These are phyloP conservation scores for Homalodisca vitripennis DNA, from an alignment of 1,140 invertebrate genomes.

Conservation along the genomic window DNA sequence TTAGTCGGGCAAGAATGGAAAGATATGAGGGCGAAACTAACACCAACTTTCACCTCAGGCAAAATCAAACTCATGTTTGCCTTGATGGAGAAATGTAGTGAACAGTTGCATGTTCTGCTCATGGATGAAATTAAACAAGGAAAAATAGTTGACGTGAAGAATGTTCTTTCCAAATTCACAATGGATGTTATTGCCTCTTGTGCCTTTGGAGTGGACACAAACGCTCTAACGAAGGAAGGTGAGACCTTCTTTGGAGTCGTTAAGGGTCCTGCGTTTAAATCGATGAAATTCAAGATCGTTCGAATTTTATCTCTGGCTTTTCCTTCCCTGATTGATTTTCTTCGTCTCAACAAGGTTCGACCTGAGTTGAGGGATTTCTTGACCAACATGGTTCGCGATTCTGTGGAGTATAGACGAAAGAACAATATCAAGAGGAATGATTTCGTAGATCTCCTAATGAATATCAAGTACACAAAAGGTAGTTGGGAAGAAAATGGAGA, in stretches of 20 bases:
- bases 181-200: constrained; percentile 53
- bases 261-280: neutral
- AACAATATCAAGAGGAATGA: constrained; percentile 54
- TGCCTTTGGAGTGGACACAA: constrained; percentile 48
- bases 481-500: neutral
- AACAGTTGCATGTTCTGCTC: constrained; percentile 18
- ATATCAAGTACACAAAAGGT: constrained; percentile 47
- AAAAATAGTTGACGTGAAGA: constrained; percentile 12
- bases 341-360: constrained; percentile 4
- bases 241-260: constrained; percentile 42
- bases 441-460: constrained; percentile 55
- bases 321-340: constrained; percentile 8
- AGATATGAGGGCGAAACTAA: constrained; percentile 56
- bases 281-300: neutral
- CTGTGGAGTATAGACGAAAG: constrained; percentile 52
- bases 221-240: constrained; percentile 46
- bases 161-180: constrained; percentile 14
- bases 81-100: constrained; percentile 49
- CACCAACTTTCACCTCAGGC: constrained; percentile 59
- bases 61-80: constrained; percentile 61
- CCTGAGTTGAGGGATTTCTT: constrained; percentile 47
- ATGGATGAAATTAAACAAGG: neutral
- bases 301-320: neutral
- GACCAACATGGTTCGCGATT: constrained; percentile 52
- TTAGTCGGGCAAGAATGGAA: constrained; percentile 57